phyloP scores from a whole-genome alignment of 2,113 vertebrate genomes.

The Chelonoidis abingdonii region DNA sequence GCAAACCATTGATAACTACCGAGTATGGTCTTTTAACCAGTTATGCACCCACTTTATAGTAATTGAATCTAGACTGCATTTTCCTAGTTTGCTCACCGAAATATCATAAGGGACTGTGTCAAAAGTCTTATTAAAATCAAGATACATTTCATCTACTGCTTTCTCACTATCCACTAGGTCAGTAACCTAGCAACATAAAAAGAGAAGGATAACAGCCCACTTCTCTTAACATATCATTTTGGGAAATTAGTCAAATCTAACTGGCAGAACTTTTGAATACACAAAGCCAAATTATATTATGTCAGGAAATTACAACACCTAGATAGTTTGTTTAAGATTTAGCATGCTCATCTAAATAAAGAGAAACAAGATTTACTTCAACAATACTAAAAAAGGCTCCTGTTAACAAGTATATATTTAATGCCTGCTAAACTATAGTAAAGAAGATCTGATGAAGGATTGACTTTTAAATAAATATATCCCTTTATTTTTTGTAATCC shows the following conservation, averaged over 20 bases:
- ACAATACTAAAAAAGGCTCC: not conserved
- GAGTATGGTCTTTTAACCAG: not conserved
- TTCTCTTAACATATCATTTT: not conserved
- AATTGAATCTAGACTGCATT: not conserved
- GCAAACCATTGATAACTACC: not conserved
- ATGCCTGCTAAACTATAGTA: not conserved
- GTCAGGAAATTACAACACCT: not conserved
- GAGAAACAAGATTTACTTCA: not conserved
- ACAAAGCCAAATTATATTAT: not conserved
- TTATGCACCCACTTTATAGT: not conserved
- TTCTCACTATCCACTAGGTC: not conserved
- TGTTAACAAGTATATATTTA: not conserved
- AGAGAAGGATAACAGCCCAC: not conserved
- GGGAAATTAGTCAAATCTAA: not conserved
- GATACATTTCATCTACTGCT: not conserved
- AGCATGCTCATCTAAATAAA: not conserved
- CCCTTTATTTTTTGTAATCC: constrained; percentile 1
- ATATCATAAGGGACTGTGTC: not conserved
- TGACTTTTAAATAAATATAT: constrained; percentile 32
- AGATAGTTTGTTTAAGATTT: not conserved
- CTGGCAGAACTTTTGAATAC: not conserved
- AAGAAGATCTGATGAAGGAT: not conserved
- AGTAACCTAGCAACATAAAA: not conserved
- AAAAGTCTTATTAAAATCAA: not conserved
- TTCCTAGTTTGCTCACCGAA: not conserved